Base-by-base conservation (phyloP, 2,888 invertebrate species). In the Cephus pygmeus region DNA sequence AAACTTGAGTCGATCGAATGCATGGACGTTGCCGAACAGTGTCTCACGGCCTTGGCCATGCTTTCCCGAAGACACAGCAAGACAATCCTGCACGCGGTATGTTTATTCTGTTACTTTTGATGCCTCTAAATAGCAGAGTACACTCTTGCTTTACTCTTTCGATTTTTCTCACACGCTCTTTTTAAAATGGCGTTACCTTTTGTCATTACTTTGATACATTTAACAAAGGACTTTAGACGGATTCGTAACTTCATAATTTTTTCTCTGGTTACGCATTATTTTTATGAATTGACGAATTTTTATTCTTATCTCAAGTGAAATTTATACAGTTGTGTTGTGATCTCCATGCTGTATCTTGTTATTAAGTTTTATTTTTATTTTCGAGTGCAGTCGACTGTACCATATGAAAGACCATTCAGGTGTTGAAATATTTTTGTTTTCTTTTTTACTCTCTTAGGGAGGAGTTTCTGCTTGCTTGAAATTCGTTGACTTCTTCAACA, bases 1-100 rank as follows among this genome's bases (percentile, higher is more conserved):
- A 99, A 98, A 92, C 93, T 99, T 79, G 98, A 99, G 92, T 97
- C 98, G 34, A 99, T 99, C 87, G 99, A 99, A 85, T 99, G 99
- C 91, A 99, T 99, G 98, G 99, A 99, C 92, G 99, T 99, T 33
- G 99, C 99, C 4, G 99, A 99, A 92, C 99, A 99, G 92, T 97
- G 98, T 84, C 94, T 99, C 81, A 98, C 99, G 9, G 99, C 99
- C 3, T 93, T 99, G 71, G 99, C 99, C 91, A 99, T 99, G 96
- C 93, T 99, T 76, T 99, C 99, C 0, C 94, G 98, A 23, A 94
- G 99, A 80, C 99, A 99, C 92, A 98, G 98, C 88, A 99, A 99
- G 92, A 95, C 98, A 71, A 99, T 99, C 85, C 92, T 99, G 81
- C 97, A 97, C 92, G 98, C 98, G 82, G 96, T 97, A 89, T 93